phyloP scores from a whole-genome alignment of 1,140 invertebrate genomes.

The Drosophila santomea region DNA sequence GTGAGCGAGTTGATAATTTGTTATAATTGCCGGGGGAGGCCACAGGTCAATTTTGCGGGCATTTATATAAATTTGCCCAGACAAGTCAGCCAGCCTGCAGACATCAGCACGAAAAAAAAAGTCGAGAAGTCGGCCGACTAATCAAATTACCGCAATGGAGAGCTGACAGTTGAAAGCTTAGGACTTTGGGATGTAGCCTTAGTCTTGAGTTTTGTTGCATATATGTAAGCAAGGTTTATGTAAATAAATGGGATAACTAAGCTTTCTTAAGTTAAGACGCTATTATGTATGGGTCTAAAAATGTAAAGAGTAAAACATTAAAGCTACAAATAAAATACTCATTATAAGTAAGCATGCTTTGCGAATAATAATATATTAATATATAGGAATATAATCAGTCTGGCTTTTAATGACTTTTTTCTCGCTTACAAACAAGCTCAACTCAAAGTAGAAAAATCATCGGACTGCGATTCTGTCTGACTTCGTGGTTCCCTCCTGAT shows the following conservation, averaged over 20 bases:
- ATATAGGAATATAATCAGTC: too few species aligned
- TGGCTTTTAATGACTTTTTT: neutral
- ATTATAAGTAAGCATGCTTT: too few species aligned
- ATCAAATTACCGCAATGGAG: slow-evolving; percentile 40
- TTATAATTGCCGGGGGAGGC: slow-evolving; percentile 79
- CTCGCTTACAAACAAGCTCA: neutral
- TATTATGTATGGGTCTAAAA: too few species aligned
- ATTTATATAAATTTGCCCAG: slow-evolving; percentile 75
- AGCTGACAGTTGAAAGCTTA: too few species aligned
- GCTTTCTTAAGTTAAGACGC: too few species aligned
- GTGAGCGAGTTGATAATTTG: slow-evolving; percentile 81
- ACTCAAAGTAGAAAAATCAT: slow-evolving; percentile 8
- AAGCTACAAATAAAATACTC: too few species aligned
- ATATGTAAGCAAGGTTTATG: neutral
- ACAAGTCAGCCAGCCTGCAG: slow-evolving; percentile 56
- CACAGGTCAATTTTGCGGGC: slow-evolving; percentile 81
- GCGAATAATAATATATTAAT: too few species aligned
- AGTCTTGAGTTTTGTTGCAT: neutral
- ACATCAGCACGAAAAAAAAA: slow-evolving; percentile 24
- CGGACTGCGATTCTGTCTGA: slow-evolving; percentile 21
- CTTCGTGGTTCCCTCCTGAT: slow-evolving; percentile 37
- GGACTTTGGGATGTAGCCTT: neutral
- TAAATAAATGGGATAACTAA: neutral
- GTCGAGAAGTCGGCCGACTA: slow-evolving; percentile 41
- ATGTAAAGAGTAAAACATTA: too few species aligned